These are phyloP conservation scores for Brotula barbata DNA, from an alignment of 2,797 vertebrate species.

Conservation along the genomic window DNA sequence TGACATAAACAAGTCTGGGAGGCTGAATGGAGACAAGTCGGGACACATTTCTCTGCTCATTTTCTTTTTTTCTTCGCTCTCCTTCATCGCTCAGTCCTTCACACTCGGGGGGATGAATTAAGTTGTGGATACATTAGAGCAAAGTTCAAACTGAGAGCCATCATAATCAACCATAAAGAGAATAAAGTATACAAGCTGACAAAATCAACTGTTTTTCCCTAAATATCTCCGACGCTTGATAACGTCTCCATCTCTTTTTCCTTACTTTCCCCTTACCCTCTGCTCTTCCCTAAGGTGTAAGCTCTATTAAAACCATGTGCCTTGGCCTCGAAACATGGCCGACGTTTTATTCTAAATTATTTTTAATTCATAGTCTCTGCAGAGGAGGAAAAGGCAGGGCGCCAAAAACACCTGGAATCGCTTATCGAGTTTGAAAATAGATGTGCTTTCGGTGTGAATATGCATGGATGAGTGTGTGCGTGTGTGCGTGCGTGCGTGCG, in stretches of 20 bases:
- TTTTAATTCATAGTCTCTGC: constrained; percentile 53
- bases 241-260: constrained; percentile 1
- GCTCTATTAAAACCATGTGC: constrained; percentile 53
- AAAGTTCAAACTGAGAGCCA: constrained; percentile 11
- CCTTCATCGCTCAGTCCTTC: constrained; percentile 32
- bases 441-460: constrained; percentile 29
- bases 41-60: constrained; percentile 66
- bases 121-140: neutral
- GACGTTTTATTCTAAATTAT: constrained; percentile 52
- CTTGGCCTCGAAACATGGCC: constrained; percentile 33
- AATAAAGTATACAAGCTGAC: constrained; percentile 5
- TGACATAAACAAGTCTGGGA: constrained; percentile 72
- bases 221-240: too few relatives aligned
- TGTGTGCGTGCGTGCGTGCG: neutral
- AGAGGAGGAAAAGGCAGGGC: constrained; percentile 27
- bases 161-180: constrained; percentile 4
- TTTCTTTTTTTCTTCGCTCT: constrained; percentile 42
- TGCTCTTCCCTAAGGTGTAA: constrained; percentile 38
- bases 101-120: too few relatives aligned
- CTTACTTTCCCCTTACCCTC: constrained; percentile 13
- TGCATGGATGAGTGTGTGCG: neutral
- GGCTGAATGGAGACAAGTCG: constrained; percentile 75
- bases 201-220: neutral
- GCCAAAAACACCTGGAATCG: constrained; percentile 56
- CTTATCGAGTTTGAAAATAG: constrained; percentile 32